Conservation (phyloP, 1,140 invertebrate genomes). For the Homarus americanus region DNA sequence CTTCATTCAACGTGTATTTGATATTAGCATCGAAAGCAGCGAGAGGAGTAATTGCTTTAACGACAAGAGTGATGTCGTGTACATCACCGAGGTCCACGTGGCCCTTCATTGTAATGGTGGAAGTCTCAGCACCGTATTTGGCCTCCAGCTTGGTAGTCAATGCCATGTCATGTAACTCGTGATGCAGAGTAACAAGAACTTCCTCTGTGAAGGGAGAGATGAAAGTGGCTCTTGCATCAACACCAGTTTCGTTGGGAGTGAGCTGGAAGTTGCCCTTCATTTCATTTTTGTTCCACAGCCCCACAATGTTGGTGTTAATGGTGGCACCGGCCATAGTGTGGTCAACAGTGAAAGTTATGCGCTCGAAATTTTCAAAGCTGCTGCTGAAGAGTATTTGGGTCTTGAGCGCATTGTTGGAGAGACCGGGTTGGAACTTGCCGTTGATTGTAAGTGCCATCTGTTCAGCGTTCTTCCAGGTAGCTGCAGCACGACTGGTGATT, state of each 20-base stretch:
- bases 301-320: conserved; percentile 37
- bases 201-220: conserved; percentile 41
- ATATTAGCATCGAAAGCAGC: conserved; percentile 25
- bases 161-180: background rate
- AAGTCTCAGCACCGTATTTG: conserved; percentile 19
- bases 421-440: conserved; percentile 38
- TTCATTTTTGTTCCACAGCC: conserved; percentile 36
- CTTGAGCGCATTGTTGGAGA: background rate
- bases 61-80: too few relatives aligned
- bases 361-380: conserved; percentile 33
- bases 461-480: conserved; percentile 55
- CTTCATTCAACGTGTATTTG: conserved; percentile 13
- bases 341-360: conserved; percentile 18
- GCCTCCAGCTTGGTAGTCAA: conserved; percentile 20
- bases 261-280: conserved; percentile 39
- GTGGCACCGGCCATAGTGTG: conserved; percentile 40
- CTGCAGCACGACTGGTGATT: conserved; percentile 17
- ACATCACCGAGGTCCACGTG: too few relatives aligned
- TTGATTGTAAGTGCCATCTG: conserved; percentile 31
- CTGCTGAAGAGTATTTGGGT: conserved; percentile 26
- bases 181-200: conserved; percentile 6
- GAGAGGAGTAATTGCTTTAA: background rate
- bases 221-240: conserved; percentile 32
- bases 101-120: too few relatives aligned
- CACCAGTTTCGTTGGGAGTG: conserved; percentile 24